A percentile compares a stretch with the other conserved stretches of the same genome.
These are phyloP conservation scores for Lithobates sylvaticus DNA, from an alignment of 2,797 vertebrate species.

Conservation along the genomic window DNA sequence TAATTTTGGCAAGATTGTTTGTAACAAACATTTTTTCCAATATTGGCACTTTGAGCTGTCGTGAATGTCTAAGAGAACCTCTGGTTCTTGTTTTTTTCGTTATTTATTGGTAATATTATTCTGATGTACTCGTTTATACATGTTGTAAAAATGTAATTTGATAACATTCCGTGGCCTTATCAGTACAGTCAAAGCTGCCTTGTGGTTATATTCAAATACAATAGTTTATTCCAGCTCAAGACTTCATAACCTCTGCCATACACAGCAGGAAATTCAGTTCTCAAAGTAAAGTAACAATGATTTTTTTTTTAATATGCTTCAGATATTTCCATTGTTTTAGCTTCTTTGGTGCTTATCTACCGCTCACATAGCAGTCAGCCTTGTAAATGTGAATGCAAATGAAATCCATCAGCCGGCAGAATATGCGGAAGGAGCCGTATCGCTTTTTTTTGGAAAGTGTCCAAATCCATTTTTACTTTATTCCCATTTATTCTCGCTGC, in stretches of 20 bases:
- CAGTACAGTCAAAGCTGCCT: too few relatives aligned
- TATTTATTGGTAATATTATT: too few relatives aligned
- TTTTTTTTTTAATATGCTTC: constrained; percentile 20
- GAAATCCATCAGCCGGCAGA: not conserved
- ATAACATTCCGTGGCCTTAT: too few relatives aligned
- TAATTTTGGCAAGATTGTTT: too few relatives aligned
- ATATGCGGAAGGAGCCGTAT: not conserved
- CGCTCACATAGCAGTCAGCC: constrained; percentile 22
- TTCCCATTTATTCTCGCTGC: constrained; percentile 16
- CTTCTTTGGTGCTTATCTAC: constrained; percentile 20
- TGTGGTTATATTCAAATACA: too few relatives aligned
- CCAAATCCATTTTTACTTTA: constrained; percentile 16
- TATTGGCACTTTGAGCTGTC: too few relatives aligned
- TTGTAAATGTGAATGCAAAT: constrained; percentile 29
- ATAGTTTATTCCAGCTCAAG: not conserved
- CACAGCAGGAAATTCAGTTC: constrained; percentile 17
- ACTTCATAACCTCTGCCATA: constrained; percentile 6
- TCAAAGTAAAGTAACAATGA: constrained; percentile 18
- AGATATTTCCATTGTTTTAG: constrained; percentile 28
- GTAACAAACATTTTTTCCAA: too few relatives aligned
- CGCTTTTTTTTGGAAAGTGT: constrained; percentile 1
- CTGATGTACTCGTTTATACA: too few relatives aligned
- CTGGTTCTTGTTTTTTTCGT: too few relatives aligned
- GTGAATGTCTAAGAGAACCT: too few relatives aligned
- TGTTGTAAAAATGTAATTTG: too few relatives aligned